Conservation (phyloP, 2,113 vertebrate species). For the Lasiurus cinereus region DNA sequence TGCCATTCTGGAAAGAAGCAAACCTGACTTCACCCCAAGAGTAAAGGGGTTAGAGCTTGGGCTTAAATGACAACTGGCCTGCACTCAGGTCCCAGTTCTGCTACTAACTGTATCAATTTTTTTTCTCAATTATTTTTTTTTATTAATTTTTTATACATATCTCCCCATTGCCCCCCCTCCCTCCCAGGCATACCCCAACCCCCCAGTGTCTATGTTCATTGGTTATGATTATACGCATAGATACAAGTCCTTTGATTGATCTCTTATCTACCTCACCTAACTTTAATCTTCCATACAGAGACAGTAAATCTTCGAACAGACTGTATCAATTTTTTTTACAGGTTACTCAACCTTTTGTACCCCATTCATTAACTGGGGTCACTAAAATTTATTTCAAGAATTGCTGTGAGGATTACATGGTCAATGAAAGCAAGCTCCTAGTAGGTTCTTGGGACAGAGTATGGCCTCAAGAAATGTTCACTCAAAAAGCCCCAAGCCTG, state of each 20-base stretch:
- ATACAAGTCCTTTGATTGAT: too few relatives aligned
- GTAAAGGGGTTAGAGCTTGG: neutral
- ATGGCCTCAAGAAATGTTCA: neutral
- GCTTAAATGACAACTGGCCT: neutral
- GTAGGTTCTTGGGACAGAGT: neutral
- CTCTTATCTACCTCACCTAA: too few relatives aligned
- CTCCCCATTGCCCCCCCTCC: too few relatives aligned
- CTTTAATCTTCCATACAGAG: too few relatives aligned
- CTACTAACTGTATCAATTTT: neutral
- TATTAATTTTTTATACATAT: too few relatives aligned
- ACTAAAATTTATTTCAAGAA: neutral
- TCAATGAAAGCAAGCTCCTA: too few relatives aligned
- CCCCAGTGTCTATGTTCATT: too few relatives aligned
- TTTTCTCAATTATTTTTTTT: too few relatives aligned
- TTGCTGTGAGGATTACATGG: neutral
- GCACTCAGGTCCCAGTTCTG: neutral
- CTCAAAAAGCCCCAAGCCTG: too few relatives aligned
- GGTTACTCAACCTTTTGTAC: neutral
- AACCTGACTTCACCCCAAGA: neutral
- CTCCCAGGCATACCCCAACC: too few relatives aligned
- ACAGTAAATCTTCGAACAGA: too few relatives aligned
- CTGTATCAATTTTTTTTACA: neutral
- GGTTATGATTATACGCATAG: too few relatives aligned
- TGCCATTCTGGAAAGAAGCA: neutral
- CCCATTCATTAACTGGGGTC: neutral